Conservation (phyloP, 37 sponge, comb jelly and placozoan species). For the Spongia lamella region DNA sequence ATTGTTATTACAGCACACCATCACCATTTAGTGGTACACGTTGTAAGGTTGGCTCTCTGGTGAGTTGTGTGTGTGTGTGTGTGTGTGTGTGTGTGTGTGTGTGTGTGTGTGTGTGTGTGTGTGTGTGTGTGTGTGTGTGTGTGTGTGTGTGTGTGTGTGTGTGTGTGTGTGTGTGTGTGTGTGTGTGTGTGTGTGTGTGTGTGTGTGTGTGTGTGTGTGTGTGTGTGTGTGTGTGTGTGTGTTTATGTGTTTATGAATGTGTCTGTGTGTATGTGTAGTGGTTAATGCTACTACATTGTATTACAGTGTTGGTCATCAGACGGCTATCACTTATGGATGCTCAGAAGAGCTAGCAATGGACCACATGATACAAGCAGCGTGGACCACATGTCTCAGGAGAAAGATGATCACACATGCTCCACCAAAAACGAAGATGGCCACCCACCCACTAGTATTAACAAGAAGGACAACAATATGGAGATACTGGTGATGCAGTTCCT, state of each 20-base stretch:
- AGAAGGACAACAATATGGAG: slow-evolving; percentile 7
- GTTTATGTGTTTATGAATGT: background rate
- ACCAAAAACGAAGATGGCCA: background rate
- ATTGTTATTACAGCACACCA: slow-evolving; percentile 27
- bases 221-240: slow-evolving; percentile 2
- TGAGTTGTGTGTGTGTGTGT: slow-evolving; percentile 1
- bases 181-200: background rate
- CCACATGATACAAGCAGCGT: background rate
- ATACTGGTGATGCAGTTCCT: slow-evolving; percentile 65
- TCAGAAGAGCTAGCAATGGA: background rate
- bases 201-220: slow-evolving; percentile 5
- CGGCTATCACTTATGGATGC: slow-evolving; percentile 73
- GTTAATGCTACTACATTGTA: background rate
- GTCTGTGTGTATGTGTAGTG: no score
- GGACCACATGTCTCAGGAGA: background rate
- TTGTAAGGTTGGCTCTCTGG: no score
- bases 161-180: slow-evolving; percentile 1
- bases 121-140: background rate
- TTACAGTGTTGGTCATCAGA: slow-evolving; percentile 73
- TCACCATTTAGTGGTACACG: slow-evolving; percentile 32
- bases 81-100: slow-evolving; percentile 5
- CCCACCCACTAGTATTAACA: background rate
- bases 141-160: background rate
- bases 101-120: background rate
- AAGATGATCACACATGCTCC: background rate